These are phyloP conservation scores for Ennomos fuscantarius DNA, from an alignment of 2,888 invertebrate genomes.

Conservation along the genomic window DNA sequence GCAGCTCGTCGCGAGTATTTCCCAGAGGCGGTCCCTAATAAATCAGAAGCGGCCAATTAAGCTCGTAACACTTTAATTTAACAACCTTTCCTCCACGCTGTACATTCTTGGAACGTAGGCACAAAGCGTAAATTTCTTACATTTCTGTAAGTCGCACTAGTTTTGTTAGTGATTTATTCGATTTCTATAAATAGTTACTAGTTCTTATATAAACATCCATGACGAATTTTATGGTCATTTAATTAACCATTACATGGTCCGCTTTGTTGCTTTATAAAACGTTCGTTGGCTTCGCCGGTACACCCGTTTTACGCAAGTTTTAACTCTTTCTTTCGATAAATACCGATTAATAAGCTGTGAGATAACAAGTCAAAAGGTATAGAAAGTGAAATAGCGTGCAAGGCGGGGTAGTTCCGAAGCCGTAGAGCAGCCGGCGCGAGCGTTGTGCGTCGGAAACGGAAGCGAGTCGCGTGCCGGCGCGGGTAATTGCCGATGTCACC, in stretches of 20 bases:
- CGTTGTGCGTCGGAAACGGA: constrained; percentile 74
- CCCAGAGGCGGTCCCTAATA: constrained; percentile 37
- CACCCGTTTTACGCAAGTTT: too few species aligned
- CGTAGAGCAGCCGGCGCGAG: constrained; percentile 51
- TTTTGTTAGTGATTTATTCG: too few species aligned
- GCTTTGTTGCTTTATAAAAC: too few species aligned
- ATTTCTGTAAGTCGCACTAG: too few species aligned
- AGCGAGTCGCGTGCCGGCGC: constrained; percentile 70
- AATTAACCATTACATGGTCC: too few species aligned
- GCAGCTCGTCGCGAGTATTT: constrained; percentile 34
- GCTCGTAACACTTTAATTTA: constrained; percentile 37
- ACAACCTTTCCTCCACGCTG: constrained; percentile 9
- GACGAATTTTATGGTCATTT: too few species aligned
- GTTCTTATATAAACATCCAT: too few species aligned
- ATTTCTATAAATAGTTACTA: too few species aligned
- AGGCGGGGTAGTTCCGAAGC: constrained; percentile 33
- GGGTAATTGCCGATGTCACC: constrained; percentile 74
- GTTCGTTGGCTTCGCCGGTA: too few species aligned
- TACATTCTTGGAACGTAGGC: constrained; percentile 12
- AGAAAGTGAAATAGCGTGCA: constrained; percentile 11
- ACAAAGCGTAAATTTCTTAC: constrained; percentile 11
- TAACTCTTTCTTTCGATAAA: too few species aligned
- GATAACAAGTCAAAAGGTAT: not conserved
- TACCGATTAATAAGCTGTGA: too few species aligned
- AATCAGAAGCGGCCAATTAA: constrained; percentile 39